Conservation (phyloP, 2,888 invertebrate genomes). For the Ethmia dodecea region DNA sequence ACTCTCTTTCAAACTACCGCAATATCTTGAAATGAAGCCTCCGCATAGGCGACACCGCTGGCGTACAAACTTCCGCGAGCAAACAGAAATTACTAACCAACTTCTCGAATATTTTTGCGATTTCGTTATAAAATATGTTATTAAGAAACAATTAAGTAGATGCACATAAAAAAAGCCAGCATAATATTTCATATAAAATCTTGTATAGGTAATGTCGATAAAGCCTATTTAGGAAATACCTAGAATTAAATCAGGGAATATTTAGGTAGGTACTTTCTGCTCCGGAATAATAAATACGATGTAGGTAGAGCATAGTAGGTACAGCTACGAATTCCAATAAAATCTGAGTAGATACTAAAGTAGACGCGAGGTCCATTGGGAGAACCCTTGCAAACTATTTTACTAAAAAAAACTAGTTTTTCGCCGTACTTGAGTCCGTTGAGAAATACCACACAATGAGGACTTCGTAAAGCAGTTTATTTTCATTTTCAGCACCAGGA, state of each 20-base stretch:
- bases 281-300: too few species aligned
- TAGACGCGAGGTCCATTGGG: constrained; percentile 37
- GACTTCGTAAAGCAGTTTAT: neutral
- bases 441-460: neutral
- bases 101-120: neutral
- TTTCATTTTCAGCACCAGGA: constrained; percentile 2
- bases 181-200: too few species aligned
- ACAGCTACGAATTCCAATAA: too few species aligned
- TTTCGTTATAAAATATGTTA: too few species aligned
- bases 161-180: too few species aligned
- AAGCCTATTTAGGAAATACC: too few species aligned
- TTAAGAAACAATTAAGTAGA: too few species aligned
- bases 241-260: too few species aligned
- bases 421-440: neutral
- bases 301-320: too few species aligned
- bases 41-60: neutral
- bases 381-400: constrained; percentile 50
- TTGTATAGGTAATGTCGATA: too few species aligned
- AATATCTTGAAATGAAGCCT: constrained; percentile 43
- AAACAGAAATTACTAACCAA: constrained; percentile 27
- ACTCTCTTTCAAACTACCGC: constrained; percentile 14
- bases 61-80: constrained; percentile 32
- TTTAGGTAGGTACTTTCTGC: too few species aligned
- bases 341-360: too few species aligned
- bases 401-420: constrained; percentile 27